phyloP scores from a whole-genome alignment of 2,888 invertebrate genomes.

The Cephus sareptanus region DNA sequence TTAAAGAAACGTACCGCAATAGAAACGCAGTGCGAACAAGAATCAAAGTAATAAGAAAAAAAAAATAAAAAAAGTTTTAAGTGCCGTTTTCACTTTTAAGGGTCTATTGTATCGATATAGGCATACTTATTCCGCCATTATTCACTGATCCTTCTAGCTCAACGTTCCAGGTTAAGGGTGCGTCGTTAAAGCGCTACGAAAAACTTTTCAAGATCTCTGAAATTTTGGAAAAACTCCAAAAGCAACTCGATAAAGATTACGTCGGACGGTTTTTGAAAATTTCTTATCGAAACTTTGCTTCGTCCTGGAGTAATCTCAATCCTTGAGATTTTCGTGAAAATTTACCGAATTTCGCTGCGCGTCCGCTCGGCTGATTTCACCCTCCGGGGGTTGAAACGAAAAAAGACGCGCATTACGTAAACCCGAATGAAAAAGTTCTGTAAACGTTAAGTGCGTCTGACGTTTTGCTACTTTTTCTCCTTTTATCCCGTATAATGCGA shows the following conservation, averaged over 20 bases:
- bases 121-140: background rate
- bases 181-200: background rate
- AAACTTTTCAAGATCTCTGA: background rate
- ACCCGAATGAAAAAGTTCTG: conserved; percentile 28
- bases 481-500: conserved; percentile 41
- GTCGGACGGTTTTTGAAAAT: background rate
- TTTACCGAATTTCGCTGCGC: background rate
- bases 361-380: background rate
- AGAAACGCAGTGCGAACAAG: background rate
- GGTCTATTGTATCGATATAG: background rate
- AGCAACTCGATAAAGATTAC: background rate
- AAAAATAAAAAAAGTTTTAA: background rate
- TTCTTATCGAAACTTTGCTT: background rate
- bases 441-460: conserved; percentile 42
- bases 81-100: background rate
- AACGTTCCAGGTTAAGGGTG: background rate
- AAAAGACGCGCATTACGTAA: background rate
- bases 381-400: background rate
- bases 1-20: background rate
- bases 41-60: background rate
- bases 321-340: background rate
- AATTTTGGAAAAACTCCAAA: background rate
- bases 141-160: background rate
- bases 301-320: background rate
- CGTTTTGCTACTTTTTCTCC: conserved; percentile 41